Conservation (phyloP, 2,113 vertebrate species). For the Nasalis larvatus region DNA sequence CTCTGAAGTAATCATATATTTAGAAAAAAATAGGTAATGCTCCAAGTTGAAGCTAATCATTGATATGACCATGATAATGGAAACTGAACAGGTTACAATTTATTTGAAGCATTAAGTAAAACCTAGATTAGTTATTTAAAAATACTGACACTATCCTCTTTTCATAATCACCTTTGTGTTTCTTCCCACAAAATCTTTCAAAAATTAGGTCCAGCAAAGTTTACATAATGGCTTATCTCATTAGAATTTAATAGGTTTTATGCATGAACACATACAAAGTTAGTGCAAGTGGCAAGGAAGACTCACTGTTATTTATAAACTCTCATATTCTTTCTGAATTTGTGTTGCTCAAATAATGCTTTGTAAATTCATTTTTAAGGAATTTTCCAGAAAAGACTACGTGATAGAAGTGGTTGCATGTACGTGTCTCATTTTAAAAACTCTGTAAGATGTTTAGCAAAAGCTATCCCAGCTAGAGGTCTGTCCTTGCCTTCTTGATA, state of each 20-base stretch:
- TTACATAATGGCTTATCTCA: slow-evolving; percentile 18
- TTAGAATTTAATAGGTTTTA: slow-evolving; percentile 24
- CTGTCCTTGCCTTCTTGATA: background rate
- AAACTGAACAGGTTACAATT: background rate
- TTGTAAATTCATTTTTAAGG: background rate
- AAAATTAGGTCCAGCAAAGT: background rate
- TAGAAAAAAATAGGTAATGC: background rate
- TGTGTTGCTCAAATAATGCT: background rate
- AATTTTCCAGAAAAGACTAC: background rate
- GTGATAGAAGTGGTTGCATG: background rate
- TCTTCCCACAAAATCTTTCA: background rate
- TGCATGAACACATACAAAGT: background rate
- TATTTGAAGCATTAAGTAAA: background rate
- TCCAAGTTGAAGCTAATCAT: background rate
- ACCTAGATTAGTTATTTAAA: background rate
- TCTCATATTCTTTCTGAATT: background rate
- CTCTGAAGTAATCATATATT: background rate
- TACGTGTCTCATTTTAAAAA: background rate
- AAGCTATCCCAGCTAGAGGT: background rate
- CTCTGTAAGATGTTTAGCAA: background rate
- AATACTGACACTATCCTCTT: background rate
- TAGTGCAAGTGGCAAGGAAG: background rate
- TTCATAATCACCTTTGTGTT: background rate
- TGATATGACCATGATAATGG: background rate
- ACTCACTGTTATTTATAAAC: background rate